Conservation (phyloP, 2,113 vertebrate species). For the Benitochromis conjunctus region DNA sequence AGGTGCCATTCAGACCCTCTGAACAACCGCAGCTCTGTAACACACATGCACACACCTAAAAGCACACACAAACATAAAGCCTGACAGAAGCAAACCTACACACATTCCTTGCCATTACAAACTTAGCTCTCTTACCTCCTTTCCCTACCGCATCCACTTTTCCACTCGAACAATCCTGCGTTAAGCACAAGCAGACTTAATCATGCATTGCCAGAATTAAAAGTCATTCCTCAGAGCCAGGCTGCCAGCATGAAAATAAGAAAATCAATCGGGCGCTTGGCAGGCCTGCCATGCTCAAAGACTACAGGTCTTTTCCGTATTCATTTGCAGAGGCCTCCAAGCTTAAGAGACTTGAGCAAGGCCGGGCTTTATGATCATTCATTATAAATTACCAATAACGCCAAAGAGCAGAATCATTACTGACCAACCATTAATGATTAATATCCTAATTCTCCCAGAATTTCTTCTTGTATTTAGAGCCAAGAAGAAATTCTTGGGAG, state of each 20-base stretch:
- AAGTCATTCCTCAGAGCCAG: conserved; percentile 88
- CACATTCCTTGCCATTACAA: conserved; percentile 15
- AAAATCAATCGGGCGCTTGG: conserved; percentile 91
- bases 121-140: neutral
- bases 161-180: conserved; percentile 21
- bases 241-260: conserved; percentile 88
- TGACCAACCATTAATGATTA: conserved; percentile 71
- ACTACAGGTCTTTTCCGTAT: conserved; percentile 76
- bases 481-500: neutral
- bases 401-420: conserved; percentile 74
- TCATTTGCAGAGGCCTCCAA: conserved; percentile 74
- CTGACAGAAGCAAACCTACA: conserved; percentile 2
- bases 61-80: conserved; percentile 26
- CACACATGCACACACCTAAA: conserved; percentile 40
- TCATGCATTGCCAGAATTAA: conserved; percentile 92
- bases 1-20: conserved; percentile 93
- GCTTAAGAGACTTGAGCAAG: conserved; percentile 73
- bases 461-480: conserved; percentile 57
- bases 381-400: conserved; percentile 83
- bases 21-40: conserved; percentile 61
- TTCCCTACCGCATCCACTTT: conserved; percentile 26
- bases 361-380: conserved; percentile 77
- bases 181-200: conserved; percentile 87
- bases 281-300: conserved; percentile 73
- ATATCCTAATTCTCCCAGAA: conserved; percentile 61